Conservation (phyloP, 2,113 vertebrate genomes). For the Pluvialis apricaria region DNA sequence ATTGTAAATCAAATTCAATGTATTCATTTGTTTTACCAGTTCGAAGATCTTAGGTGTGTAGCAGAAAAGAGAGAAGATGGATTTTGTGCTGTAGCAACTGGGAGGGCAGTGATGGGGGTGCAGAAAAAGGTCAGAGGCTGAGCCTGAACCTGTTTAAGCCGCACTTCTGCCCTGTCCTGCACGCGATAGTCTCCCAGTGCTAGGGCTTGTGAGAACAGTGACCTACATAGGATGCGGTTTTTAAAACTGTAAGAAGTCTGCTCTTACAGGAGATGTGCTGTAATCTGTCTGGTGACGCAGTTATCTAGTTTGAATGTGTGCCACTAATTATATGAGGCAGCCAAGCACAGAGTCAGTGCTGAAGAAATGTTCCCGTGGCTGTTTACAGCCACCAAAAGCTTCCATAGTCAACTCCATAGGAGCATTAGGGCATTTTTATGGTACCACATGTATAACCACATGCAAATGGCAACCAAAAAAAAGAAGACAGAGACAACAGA, state of each 20-base stretch:
- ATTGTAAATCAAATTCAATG: background rate
- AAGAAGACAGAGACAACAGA: background rate
- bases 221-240: background rate
- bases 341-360: background rate
- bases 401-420: background rate
- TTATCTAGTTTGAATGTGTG: background rate
- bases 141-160: background rate
- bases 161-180: background rate
- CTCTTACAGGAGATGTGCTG: background rate
- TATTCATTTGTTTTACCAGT: background rate
- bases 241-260: background rate
- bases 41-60: background rate
- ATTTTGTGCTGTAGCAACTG: background rate
- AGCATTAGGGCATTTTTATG: background rate
- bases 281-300: conserved; percentile 18
- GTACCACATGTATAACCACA: background rate
- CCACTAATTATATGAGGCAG: background rate
- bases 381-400: background rate
- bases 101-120: background rate
- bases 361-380: background rate
- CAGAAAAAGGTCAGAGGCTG: background rate
- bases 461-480: background rate
- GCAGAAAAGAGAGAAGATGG: background rate
- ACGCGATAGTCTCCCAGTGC: background rate
- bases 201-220: background rate